A percentile compares a stretch with the other conserved stretches of the same genome.
Evolutionary conservation across 2,888 invertebrate genomes (phyloP).

Genomic region (Clanis bilineata): DNA sequence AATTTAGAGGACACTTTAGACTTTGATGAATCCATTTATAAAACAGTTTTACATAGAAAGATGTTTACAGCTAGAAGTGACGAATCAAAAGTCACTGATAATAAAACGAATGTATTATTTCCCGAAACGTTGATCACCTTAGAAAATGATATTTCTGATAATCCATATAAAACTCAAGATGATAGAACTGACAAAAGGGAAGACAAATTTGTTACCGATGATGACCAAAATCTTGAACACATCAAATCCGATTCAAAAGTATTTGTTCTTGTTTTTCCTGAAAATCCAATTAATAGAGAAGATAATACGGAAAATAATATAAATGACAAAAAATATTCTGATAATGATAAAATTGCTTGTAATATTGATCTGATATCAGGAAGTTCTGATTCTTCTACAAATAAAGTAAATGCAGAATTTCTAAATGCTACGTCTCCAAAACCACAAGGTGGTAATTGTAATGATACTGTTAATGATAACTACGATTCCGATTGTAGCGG

Average conservation of each 20-base stretch:
- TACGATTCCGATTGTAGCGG: constrained; percentile 34
- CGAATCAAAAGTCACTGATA: not conserved
- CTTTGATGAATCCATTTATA: not conserved
- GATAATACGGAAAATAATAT: not conserved
- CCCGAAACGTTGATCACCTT: not conserved
- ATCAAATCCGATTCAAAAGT: not conserved
- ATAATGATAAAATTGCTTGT: constrained; percentile 2
- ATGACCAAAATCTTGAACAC: not conserved
- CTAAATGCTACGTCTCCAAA: constrained; percentile 19
- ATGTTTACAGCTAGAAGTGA: not conserved
- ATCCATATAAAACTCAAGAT: not conserved
- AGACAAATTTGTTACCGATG: not conserved
- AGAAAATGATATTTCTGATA: not conserved
- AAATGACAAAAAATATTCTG: not conserved
- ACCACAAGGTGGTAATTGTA: constrained; percentile 6
- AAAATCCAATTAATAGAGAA: not conserved
- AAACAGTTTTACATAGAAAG: not conserved
- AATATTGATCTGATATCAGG: not conserved
- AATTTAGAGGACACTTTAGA: not conserved
- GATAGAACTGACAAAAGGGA: not conserved
- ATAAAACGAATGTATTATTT: not conserved
- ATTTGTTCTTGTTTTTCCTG: not conserved
- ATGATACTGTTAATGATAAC: not conserved
- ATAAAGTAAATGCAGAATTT: constrained; percentile 7
- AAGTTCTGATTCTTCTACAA: not conserved